Conservation (phyloP, 2,113 vertebrate genomes). For the Rhea americana region DNA sequence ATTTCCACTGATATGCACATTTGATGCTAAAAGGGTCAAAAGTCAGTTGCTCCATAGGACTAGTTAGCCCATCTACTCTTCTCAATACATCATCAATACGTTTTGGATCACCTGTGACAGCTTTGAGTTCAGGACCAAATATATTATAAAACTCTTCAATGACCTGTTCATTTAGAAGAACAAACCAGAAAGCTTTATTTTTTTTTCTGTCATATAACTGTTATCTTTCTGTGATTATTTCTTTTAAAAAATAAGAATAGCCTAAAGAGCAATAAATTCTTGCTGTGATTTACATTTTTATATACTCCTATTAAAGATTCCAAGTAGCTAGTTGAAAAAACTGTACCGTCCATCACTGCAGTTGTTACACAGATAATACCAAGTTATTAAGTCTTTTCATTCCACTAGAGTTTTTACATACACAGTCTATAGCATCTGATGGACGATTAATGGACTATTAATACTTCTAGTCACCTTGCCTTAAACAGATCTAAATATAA, state of each 20-base stretch:
- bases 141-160: constrained; percentile 89
- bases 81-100: constrained; percentile 80
- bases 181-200: not conserved
- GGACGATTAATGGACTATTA: not conserved
- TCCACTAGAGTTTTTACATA: not conserved
- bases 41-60: constrained; percentile 79
- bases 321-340: not conserved
- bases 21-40: constrained; percentile 86
- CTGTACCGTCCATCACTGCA: not conserved
- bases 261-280: not conserved
- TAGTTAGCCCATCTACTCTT: constrained; percentile 81
- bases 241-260: not conserved
- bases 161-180: constrained; percentile 71
- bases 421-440: not conserved
- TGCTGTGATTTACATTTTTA: not conserved
- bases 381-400: not conserved
- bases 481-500: not conserved
- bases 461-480: not conserved
- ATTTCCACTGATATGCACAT: constrained; percentile 81
- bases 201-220: not conserved
- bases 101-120: constrained; percentile 84
- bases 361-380: not conserved
- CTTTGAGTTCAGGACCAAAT: constrained; percentile 87
- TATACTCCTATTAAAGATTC: not conserved
- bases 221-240: not conserved